phyloP scores from a whole-genome alignment of 2,888 invertebrate genomes.

The Papilio protenor region DNA sequence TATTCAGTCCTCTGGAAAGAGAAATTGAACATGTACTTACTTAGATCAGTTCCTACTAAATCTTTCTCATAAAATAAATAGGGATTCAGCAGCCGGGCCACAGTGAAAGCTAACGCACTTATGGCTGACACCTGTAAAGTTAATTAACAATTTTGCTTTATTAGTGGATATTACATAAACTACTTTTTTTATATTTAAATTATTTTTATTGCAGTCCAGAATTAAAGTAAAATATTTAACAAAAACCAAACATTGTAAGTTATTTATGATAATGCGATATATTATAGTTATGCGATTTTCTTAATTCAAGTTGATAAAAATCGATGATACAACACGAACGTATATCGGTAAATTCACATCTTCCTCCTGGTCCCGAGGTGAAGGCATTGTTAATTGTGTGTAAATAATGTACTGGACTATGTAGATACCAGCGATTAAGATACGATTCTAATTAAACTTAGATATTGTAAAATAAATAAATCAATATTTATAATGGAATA shows the following conservation, averaged over 20 bases:
- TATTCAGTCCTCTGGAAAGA: too few species aligned
- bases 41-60: constrained; percentile 63
- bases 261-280: too few species aligned
- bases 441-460: constrained; percentile 5
- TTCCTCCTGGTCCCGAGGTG: constrained; percentile 43
- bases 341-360: constrained; percentile 71
- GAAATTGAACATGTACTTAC: constrained; percentile 54
- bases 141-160: neutral
- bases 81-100: constrained; percentile 69
- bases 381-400: constrained; percentile 59
- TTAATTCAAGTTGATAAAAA: constrained; percentile 49
- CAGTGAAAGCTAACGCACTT: constrained; percentile 71
- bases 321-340: constrained; percentile 68
- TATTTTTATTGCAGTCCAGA: too few species aligned
- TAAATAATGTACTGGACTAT: constrained; percentile 63
- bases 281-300: too few species aligned
- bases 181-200: too few species aligned
- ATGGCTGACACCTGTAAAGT: constrained; percentile 72
- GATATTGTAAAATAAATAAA: constrained; percentile 36
- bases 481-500: constrained; percentile 19
- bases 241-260: too few species aligned
- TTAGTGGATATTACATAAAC: neutral
- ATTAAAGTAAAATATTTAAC: too few species aligned
- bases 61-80: constrained; percentile 68
- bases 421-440: constrained; percentile 59